Base-by-base conservation (phyloP, 2,888 invertebrate species). In the Drosophila nigricruria region DNA sequence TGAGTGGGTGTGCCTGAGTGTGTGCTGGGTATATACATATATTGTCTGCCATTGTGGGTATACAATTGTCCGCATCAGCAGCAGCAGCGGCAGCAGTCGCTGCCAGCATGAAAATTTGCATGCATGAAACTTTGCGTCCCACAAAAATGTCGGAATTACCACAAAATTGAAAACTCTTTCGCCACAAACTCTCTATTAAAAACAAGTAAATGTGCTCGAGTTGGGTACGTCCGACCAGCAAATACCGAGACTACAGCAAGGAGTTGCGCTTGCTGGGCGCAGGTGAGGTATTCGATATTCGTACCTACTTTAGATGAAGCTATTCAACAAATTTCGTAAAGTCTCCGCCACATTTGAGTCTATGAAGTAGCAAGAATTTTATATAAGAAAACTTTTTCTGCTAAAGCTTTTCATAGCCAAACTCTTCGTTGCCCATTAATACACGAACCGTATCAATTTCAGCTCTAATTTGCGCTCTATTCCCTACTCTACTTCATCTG, bases 41-140 rank as follows among this genome's bases (percentile, higher is more conserved):
- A 87, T 78, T 84, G 79, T 68, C 56, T 54, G 56, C 69, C 65
- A 78, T 81, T 81, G 74, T 73, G 53, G 63, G 18, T 20, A 49
- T 49, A 49, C 49, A 20, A 49, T 49, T 49, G 71, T 77, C 65
- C 73, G 52, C 69, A 70, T 67, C 71, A 62, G 61, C 36, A 8
- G 47, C 53, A 42, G 23, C 20, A 45, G 45, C 25, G 18, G 23
- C 30, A 45, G 53, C 36, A 30, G 25, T 16, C 10, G 47, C 10
- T 50, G 54, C 16, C 49, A 25, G 43, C 43, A 18, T 18, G 25
- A 10, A 60, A 60, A 57, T 73, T 73, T 61, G 53, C 60, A 62
- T 59, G 58, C n/a, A 53, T 40, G 40, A 43, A 45, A 59, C 52
- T 40, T 63, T 30, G 50, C 34, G 30, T 54, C 16, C 16, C 30